Percentiles rank a stretch among this genome's conserved stretches.
These are phyloP conservation scores for Hyles lineata DNA, from an alignment of 2,888 invertebrate genomes.

Conservation along the genomic window DNA sequence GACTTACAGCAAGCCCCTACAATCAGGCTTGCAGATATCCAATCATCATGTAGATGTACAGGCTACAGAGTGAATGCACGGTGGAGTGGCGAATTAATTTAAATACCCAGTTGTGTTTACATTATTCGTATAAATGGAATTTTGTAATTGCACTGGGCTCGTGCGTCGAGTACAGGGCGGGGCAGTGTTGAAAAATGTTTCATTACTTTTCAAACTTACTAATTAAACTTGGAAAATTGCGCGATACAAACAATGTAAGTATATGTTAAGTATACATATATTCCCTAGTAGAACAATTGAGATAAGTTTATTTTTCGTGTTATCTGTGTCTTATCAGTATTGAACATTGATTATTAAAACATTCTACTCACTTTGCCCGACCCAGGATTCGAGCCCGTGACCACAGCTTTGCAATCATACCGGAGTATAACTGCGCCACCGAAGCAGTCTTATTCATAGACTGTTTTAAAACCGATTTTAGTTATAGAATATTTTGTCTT, in stretches of 20 bases:
- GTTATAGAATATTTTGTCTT: too few relatives aligned
- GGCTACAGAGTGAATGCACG: not conserved
- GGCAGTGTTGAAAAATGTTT: constrained; percentile 23
- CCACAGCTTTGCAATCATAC: too few relatives aligned
- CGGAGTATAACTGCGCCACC: too few relatives aligned
- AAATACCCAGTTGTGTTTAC: constrained; percentile 27
- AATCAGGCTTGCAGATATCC: too few relatives aligned
- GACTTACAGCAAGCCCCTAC: too few relatives aligned
- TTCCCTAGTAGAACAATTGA: too few relatives aligned
- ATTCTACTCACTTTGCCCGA: too few relatives aligned
- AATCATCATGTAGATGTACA: not conserved
- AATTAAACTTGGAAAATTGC: constrained; percentile 7
- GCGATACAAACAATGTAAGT: not conserved
- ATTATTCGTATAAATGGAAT: constrained; percentile 29
- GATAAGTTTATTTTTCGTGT: not conserved
- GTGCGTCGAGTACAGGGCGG: not conserved
- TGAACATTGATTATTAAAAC: too few relatives aligned
- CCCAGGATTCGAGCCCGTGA: too few relatives aligned
- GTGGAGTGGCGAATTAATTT: constrained; percentile 24
- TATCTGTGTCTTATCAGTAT: too few relatives aligned
- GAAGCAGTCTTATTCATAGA: too few relatives aligned
- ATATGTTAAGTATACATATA: not conserved
- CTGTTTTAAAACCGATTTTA: too few relatives aligned
- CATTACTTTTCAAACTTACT: constrained; percentile 25
- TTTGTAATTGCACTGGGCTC: constrained; percentile 25